A percentile compares a stretch with the other conserved stretches of the same genome.
Conservation (phyloP, 2,888 invertebrate species). For the Orthonevra nobilis region DNA sequence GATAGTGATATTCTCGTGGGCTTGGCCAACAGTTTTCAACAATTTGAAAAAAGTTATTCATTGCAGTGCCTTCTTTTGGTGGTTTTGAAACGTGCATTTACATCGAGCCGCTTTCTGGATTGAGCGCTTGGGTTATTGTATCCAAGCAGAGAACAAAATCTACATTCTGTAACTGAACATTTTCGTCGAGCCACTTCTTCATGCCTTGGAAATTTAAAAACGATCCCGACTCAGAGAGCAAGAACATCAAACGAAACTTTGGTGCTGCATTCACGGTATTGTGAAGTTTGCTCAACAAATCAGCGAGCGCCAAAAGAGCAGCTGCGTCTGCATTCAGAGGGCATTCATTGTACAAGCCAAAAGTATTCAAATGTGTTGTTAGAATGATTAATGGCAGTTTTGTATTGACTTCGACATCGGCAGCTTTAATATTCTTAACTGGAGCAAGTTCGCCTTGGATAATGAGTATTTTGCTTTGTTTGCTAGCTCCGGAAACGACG, state of each 20-base stretch:
- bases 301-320: slow-evolving; percentile 91
- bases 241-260: slow-evolving; percentile 90
- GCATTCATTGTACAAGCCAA: slow-evolving; percentile 92
- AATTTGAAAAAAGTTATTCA: slow-evolving; percentile 85
- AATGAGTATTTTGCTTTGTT: slow-evolving; percentile 92
- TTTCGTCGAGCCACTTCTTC: slow-evolving; percentile 95
- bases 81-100: slow-evolving; percentile 98
- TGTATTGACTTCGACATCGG: slow-evolving; percentile 76
- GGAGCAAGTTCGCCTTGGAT: slow-evolving; percentile 89
- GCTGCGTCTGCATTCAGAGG: slow-evolving; percentile 94
- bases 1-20: slow-evolving; percentile 81
- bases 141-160: slow-evolving; percentile 95
- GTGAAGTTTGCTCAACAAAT: slow-evolving; percentile 93
- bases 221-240: slow-evolving; percentile 94
- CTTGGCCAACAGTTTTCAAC: slow-evolving; percentile 82
- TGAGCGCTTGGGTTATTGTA: slow-evolving; percentile 84
- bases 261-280: slow-evolving; percentile 87
- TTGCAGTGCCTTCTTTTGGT: slow-evolving; percentile 91
- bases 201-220: slow-evolving; percentile 95
- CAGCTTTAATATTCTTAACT: slow-evolving; percentile 73
- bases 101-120: slow-evolving; percentile 78
- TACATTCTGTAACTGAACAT: slow-evolving; percentile 86
- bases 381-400: slow-evolving; percentile 93
- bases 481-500: slow-evolving; percentile 88
- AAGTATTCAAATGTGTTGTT: slow-evolving; percentile 96